These are phyloP conservation scores for Actinia equina DNA, from an alignment of 64 coral and sea anemone genomes.

Conservation along the genomic window DNA sequence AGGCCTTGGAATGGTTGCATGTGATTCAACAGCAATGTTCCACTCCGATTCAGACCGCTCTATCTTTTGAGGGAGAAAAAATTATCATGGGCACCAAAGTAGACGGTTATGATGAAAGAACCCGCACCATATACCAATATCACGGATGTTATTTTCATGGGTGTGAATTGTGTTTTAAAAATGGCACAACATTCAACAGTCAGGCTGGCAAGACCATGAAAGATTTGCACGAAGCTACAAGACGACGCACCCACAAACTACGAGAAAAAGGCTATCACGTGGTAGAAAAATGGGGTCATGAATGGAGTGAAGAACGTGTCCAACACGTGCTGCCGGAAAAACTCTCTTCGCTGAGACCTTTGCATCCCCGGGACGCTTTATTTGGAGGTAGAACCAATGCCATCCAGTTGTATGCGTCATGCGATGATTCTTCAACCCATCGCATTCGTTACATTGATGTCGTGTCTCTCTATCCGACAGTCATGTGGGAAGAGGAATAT, in stretches of 20 bases:
- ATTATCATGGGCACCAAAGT: background rate
- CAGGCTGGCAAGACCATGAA: background rate
- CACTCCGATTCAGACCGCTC: background rate
- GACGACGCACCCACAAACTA: background rate
- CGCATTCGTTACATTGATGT: conserved; percentile 14
- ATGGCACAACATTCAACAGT: background rate
- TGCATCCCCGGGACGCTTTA: background rate
- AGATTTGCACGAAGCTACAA: background rate
- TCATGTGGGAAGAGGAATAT: background rate
- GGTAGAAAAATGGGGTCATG: background rate
- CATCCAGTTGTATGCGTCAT: background rate
- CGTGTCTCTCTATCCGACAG: background rate
- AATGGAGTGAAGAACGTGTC: background rate
- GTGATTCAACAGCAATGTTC: background rate
- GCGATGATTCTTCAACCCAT: background rate
- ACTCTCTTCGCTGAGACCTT: background rate
- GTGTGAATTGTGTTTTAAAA: background rate
- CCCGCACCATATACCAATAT: background rate
- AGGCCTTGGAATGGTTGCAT: background rate
- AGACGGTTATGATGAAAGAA: background rate
- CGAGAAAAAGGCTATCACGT: background rate
- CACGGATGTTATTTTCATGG: background rate
- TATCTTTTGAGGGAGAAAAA: background rate
- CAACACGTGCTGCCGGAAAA: background rate
- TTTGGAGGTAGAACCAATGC: background rate